Evolutionary conservation across 2,888 invertebrate species (phyloP).

Genomic region (Blastobasis adustella): DNA sequence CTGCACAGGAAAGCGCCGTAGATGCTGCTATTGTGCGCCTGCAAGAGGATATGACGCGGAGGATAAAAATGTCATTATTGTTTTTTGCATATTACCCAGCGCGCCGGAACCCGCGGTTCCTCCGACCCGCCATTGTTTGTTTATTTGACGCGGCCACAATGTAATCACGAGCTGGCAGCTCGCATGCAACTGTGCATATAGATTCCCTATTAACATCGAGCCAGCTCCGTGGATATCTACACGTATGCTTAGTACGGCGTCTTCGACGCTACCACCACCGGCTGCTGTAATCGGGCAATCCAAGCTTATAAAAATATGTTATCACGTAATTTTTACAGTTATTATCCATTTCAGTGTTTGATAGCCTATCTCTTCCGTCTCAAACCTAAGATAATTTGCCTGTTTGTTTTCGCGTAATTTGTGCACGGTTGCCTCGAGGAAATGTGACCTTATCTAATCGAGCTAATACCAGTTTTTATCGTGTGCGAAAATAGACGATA

Average conservation of each 20-base stretch:
- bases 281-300: no score
- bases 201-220: no score
- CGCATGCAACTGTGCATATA: no score
- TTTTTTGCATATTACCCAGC: constrained; percentile 19
- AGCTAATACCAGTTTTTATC: constrained; percentile 24
- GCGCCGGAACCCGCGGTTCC: no score
- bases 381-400: constrained; percentile 27
- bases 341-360: constrained; percentile 1
- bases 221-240: no score
- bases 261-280: no score
- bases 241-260: no score
- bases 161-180: no score
- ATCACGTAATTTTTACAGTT: not conserved
- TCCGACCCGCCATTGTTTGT: constrained; percentile 3
- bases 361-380: constrained; percentile 20
- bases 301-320: no score
- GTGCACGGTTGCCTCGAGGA: constrained; percentile 48
- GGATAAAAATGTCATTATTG: constrained; percentile 26
- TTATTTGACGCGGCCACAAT: not conserved
- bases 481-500: constrained; percentile 36
- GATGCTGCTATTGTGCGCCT: constrained; percentile 37
- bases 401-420: constrained; percentile 26
- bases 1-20: constrained; percentile 53
- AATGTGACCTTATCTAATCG: constrained; percentile 48
- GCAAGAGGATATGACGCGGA: constrained; percentile 32